Percentiles rank a stretch among this genome's conserved stretches.
These are phyloP conservation scores for Blennius ocellaris DNA, from an alignment of 2,113 vertebrate genomes.

Conservation along the genomic window DNA sequence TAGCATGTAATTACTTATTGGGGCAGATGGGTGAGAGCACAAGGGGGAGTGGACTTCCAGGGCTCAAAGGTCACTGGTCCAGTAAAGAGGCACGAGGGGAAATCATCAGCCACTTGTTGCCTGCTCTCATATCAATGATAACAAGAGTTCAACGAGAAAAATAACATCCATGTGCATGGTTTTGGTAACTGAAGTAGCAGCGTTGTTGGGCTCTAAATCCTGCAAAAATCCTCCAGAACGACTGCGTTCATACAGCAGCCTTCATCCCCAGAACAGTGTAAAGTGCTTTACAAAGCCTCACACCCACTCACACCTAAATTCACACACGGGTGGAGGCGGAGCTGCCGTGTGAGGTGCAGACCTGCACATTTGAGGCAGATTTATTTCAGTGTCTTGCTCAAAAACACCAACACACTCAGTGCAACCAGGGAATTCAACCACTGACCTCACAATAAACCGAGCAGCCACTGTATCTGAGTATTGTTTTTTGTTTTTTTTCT, in stretches of 20 bases:
- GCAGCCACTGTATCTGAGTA: background rate
- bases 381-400: constrained; percentile 36
- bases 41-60: constrained; percentile 12
- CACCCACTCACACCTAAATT: constrained; percentile 67
- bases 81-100: background rate
- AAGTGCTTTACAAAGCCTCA: constrained; percentile 52
- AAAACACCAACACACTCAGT: constrained; percentile 6
- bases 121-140: too few relatives aligned
- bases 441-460: background rate
- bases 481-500: constrained; percentile 2
- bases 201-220: constrained; percentile 5
- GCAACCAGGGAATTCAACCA: constrained; percentile 23
- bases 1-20: constrained; percentile 56
- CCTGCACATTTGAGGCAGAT: constrained; percentile 41
- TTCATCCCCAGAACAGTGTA: constrained; percentile 38
- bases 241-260: constrained; percentile 7
- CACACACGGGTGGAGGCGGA: constrained; percentile 38
- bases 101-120: constrained; percentile 5
- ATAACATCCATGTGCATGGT: background rate
- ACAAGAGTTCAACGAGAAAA: background rate
- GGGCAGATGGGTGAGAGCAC: constrained; percentile 28
- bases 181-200: constrained; percentile 3
- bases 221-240: constrained; percentile 11
- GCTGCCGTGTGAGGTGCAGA: constrained; percentile 45
- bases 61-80: constrained; percentile 40